Conservation (phyloP, 2,797 vertebrate species). For the Trematomus bernacchii region DNA sequence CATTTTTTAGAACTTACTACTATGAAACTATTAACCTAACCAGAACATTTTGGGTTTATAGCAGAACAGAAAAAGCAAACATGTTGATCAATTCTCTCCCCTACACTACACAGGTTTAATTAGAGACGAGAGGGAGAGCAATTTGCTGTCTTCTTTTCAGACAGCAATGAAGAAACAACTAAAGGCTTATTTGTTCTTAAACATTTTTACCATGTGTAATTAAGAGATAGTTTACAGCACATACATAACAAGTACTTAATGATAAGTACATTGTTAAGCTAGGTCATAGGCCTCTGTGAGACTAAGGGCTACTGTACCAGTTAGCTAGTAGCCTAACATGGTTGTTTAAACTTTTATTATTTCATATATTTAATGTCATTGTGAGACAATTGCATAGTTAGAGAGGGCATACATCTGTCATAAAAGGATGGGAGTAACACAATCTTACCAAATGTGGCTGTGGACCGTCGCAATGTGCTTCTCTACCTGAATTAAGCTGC, state of each 20-base stretch:
- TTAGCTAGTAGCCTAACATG: no score
- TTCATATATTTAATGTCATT: background rate
- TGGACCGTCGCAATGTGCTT: accelerated
- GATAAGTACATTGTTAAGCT: background rate
- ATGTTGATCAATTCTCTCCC: no score
- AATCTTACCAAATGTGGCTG: background rate
- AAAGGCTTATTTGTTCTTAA: background rate
- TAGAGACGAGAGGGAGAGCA: background rate
- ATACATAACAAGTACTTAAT: background rate
- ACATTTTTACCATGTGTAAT: background rate
- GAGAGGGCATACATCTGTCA: background rate
- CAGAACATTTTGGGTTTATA: no score
- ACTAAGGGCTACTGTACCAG: background rate
- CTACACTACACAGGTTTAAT: background rate
- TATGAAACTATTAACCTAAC: no score
- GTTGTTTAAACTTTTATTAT: background rate
- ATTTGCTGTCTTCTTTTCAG: background rate
- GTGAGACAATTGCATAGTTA: background rate
- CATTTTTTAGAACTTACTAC: no score
- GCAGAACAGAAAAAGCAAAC: no score
- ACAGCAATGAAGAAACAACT: background rate
- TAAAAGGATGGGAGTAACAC: background rate
- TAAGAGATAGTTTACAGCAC: background rate
- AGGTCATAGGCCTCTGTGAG: background rate
- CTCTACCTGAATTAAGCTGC: background rate